Percentiles rank a stretch among this genome's conserved stretches.
These are phyloP conservation scores for Drosophila baimaii DNA, from an alignment of 1,140 invertebrate species.

Conservation along the genomic window DNA sequence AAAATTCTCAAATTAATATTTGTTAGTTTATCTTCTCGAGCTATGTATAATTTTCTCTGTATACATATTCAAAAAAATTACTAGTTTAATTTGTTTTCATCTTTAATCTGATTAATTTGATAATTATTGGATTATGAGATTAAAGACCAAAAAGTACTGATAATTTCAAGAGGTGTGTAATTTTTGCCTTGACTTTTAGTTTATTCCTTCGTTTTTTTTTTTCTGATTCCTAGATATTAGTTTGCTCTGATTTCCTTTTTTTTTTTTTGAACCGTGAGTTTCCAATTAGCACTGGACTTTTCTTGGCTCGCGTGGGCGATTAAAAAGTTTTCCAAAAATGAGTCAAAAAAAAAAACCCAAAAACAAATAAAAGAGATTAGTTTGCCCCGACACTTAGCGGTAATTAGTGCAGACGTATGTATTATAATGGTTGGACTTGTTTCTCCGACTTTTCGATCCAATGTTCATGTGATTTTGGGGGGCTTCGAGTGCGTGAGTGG, in stretches of 20 bases:
- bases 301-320: conserved; percentile 1
- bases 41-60: too few relatives aligned
- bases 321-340: conserved; percentile 7
- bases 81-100: background rate
- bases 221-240: background rate
- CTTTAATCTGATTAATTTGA: background rate
- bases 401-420: conserved; percentile 25
- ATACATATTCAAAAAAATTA: background rate
- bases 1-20: too few relatives aligned
- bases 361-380: conserved; percentile 1
- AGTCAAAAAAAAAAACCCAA: too few relatives aligned
- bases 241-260: conserved; percentile 13
- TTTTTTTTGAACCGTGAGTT: background rate
- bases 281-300: conserved; percentile 21
- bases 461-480: conserved; percentile 30
- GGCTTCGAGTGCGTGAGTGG: conserved; percentile 28
- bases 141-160: background rate
- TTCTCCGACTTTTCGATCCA: conserved; percentile 2
- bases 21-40: too few relatives aligned
- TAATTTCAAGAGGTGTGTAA: background rate
- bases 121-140: background rate
- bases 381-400: conserved; percentile 8
- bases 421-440: conserved; percentile 19
- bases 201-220: too few relatives aligned
- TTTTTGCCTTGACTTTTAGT: too few relatives aligned